These are phyloP conservation scores for Apantesis nais DNA, from an alignment of 2,888 invertebrate genomes.

Conservation along the genomic window DNA sequence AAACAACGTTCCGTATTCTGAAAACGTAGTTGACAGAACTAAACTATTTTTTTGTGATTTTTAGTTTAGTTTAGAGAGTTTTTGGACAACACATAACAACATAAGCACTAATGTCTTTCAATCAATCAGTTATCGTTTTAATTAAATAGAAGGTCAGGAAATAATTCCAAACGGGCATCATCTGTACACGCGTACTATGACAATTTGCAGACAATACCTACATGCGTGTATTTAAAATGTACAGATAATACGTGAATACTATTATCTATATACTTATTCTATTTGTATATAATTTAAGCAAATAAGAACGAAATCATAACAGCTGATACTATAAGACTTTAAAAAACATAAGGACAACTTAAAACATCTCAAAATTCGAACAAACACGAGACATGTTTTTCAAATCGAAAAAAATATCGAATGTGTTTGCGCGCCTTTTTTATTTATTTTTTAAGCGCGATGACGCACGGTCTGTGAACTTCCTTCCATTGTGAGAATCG, in stretches of 20 bases:
- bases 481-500: constrained; percentile 82
- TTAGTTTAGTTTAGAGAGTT: no score
- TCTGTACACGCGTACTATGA: background rate
- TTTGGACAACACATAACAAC: no score
- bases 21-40: no score
- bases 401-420: constrained; percentile 59
- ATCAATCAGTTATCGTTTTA: background rate
- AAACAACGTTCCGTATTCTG: no score
- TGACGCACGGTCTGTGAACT: constrained; percentile 82
- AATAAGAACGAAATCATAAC: background rate
- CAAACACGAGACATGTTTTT: constrained; percentile 46
- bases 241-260: background rate
- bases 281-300: no score
- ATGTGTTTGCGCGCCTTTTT: constrained; percentile 55
- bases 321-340: background rate
- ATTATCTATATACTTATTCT: no score
- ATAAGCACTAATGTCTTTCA: background rate
- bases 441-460: constrained; percentile 58
- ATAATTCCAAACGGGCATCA: background rate
- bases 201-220: no score
- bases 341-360: background rate
- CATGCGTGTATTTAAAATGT: background rate
- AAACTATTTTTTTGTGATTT: no score
- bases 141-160: background rate
- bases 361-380: constrained; percentile 28